phyloP scores from a whole-genome alignment of 2,797 vertebrate genomes.

The Erithacus rubecula region DNA sequence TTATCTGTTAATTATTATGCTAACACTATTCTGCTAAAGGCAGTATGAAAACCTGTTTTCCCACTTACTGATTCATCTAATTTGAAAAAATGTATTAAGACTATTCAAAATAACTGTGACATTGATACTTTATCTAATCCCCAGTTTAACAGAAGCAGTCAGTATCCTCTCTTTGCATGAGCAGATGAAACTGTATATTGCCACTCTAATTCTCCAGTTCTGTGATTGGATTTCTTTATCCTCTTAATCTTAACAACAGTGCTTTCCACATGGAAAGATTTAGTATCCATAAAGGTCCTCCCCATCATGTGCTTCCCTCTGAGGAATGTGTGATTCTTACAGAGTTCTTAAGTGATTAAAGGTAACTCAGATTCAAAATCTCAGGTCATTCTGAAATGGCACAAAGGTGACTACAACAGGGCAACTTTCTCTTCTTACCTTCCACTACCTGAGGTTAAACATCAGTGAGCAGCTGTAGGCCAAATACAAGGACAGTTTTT shows the following conservation, averaged over 20 bases:
- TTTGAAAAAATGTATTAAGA: not conserved
- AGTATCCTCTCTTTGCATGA: not conserved
- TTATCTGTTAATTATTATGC: slow-evolving; percentile 18
- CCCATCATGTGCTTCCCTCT: not conserved
- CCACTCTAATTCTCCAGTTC: not conserved
- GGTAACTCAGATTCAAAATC: not conserved
- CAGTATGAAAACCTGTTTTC: not conserved
- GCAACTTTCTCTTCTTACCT: not conserved
- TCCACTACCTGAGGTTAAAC: not conserved
- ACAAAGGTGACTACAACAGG: not conserved
- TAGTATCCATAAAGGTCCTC: not conserved
- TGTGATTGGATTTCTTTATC: not conserved
- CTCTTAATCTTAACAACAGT: not conserved
- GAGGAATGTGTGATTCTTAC: not conserved
- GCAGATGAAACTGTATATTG: not conserved
- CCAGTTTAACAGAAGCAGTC: not conserved
- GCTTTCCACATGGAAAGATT: not conserved
- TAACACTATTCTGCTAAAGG: not conserved
- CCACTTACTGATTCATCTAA: not conserved
- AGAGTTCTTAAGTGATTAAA: not conserved
- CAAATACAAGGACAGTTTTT: not conserved
- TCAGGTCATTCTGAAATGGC: not conserved
- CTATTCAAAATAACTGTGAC: not conserved
- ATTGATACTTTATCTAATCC: not conserved
- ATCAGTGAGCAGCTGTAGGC: not conserved